These are phyloP conservation scores for Pogonophryne albipinna DNA, from an alignment of 2,797 vertebrate species.

Conservation along the genomic window DNA sequence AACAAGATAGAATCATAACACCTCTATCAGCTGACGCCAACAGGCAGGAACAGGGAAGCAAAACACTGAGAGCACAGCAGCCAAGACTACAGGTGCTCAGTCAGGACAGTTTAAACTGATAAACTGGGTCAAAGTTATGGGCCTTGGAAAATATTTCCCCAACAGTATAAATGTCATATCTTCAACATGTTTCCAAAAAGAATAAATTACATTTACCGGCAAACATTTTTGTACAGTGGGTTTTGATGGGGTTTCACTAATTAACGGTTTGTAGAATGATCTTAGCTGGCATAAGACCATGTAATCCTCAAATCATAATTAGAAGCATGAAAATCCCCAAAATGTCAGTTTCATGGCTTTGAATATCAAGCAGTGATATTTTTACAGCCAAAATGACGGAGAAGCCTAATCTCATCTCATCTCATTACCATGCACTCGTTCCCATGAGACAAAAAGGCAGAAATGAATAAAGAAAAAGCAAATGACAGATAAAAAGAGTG, in stretches of 20 bases:
- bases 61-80: no score
- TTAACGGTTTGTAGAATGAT: constrained; percentile 5
- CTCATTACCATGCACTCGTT: constrained; percentile 36
- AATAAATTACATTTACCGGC: constrained; percentile 2
- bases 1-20: no score
- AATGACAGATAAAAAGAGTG: constrained; percentile 3
- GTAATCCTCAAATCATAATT: constrained; percentile 30
- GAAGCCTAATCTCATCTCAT: constrained; percentile 40
- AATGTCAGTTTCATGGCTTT: constrained; percentile 28
- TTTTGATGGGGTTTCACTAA: constrained; percentile 25
- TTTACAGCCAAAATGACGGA: constrained; percentile 37
- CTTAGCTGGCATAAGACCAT: not conserved
- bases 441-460: constrained; percentile 17
- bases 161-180: not conserved
- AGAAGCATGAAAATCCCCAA: constrained; percentile 9
- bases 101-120: no score
- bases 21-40: no score
- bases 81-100: no score
- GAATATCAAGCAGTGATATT: constrained; percentile 22
- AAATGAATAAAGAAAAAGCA: constrained; percentile 3
- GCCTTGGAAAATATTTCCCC: no score
- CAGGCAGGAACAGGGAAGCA: no score
- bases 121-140: no score
- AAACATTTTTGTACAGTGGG: not conserved
- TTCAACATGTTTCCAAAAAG: constrained; percentile 15